Evolutionary conservation across 2,113 vertebrate genomes (phyloP).

Genomic region (Synchiropus splendidus): DNA sequence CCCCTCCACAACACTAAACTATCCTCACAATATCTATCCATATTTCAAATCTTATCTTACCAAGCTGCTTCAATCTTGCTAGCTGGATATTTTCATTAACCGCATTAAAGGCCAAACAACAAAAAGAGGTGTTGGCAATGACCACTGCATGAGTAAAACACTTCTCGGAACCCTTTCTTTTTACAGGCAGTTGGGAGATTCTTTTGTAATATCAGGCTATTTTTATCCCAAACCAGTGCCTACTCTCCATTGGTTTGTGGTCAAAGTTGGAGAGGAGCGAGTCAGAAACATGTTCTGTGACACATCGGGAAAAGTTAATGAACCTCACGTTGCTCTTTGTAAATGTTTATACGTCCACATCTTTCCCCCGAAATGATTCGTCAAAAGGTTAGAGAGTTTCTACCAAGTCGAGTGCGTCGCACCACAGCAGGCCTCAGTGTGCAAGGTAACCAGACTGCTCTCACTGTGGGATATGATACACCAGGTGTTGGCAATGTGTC

Average conservation of each 20-base stretch:
- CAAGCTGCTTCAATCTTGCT: constrained; percentile 44
- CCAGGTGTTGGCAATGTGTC: constrained; percentile 44
- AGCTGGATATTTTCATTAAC: constrained; percentile 48
- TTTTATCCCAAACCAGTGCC: constrained; percentile 46
- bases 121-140: constrained; percentile 39
- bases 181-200: constrained; percentile 61
- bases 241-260: constrained; percentile 34
- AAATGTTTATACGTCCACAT: constrained; percentile 45
- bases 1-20: too few species aligned
- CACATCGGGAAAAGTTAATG: constrained; percentile 46
- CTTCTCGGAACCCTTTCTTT: constrained; percentile 66
- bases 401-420: constrained; percentile 26
- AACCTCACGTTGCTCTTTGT: constrained; percentile 43
- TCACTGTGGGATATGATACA: constrained; percentile 33
- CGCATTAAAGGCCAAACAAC: constrained; percentile 56
- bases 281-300: constrained; percentile 43
- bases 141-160: constrained; percentile 27
- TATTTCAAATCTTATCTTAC: too few species aligned
- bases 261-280: constrained; percentile 19
- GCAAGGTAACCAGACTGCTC: constrained; percentile 36
- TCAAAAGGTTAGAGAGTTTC: constrained; percentile 21
- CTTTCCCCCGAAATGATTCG: constrained; percentile 15
- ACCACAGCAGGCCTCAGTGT: constrained; percentile 13
- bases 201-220: constrained; percentile 58
- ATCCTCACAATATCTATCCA: too few species aligned